Conservation (phyloP, 1,140 invertebrate species). For the Euura saliciscinereae region DNA sequence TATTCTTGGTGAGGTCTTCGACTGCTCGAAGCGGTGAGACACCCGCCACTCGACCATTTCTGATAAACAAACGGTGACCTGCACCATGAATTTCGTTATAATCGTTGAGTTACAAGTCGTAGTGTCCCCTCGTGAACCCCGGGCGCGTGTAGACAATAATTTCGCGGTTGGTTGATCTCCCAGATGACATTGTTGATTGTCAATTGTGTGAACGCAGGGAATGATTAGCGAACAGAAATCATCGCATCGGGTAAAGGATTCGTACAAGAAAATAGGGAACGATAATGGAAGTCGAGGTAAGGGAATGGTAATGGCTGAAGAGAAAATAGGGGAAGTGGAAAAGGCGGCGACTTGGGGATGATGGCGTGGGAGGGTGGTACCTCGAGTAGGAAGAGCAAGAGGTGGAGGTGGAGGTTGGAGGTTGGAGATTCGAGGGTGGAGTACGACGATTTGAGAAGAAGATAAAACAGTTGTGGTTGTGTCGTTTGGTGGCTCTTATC, state of each 20-base stretch:
- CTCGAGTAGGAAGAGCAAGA: not conserved
- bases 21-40: too few species aligned
- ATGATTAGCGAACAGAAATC: too few species aligned
- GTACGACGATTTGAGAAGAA: conserved; percentile 8
- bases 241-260: too few species aligned
- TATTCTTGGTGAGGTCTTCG: too few species aligned
- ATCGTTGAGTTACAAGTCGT: too few species aligned
- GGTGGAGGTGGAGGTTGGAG: not conserved
- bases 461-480: conserved; percentile 7
- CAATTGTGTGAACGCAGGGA: too few species aligned
- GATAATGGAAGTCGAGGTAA: not conserved
- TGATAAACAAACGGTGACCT: not conserved
- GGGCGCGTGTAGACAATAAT: too few species aligned
- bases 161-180: too few species aligned
- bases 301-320: not conserved
- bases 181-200: too few species aligned
- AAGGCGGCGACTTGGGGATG: not conserved
- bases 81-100: too few species aligned
- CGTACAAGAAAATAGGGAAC: not conserved
- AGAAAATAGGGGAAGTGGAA: not conserved
- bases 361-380: not conserved
- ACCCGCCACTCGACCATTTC: not conserved
- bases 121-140: too few species aligned
- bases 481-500: not conserved
- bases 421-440: not conserved